These are phyloP conservation scores for Rhabdomys pumilio DNA, from an alignment of 2,797 vertebrate genomes.

Conservation along the genomic window DNA sequence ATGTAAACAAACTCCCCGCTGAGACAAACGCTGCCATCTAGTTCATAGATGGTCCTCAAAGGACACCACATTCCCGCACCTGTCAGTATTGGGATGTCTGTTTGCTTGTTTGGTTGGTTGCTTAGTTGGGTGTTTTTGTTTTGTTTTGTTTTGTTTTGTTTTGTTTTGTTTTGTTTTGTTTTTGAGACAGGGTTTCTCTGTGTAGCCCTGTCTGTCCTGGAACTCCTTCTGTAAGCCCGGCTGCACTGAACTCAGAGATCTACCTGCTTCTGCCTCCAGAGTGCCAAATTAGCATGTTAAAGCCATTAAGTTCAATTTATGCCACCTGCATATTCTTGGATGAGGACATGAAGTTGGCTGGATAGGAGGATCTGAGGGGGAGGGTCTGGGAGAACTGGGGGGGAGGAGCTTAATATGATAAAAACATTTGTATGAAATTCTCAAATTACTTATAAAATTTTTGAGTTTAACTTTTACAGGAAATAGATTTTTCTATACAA, in stretches of 20 bases:
- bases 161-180: neutral
- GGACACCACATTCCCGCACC: neutral
- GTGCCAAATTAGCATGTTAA: neutral
- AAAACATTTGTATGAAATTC: neutral
- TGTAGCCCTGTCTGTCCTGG: neutral
- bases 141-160: neutral
- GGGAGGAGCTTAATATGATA: neutral
- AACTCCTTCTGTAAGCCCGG: neutral
- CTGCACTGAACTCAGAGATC: neutral
- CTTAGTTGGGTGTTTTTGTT: neutral
- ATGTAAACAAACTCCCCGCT: constrained; percentile 16
- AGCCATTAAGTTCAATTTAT: neutral
- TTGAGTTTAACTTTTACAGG: neutral
- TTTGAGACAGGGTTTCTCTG: neutral
- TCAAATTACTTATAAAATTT: neutral
- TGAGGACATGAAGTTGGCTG: neutral
- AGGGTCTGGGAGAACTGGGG: neutral
- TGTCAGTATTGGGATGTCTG: neutral
- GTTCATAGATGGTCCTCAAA: constrained; percentile 49
- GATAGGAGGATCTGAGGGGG: neutral
- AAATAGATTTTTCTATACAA: neutral
- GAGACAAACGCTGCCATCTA: neutral
- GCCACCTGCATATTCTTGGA: neutral
- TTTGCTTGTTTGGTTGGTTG: neutral
- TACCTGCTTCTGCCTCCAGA: neutral